These are phyloP conservation scores for Prolemur simus DNA, from an alignment of 2,113 vertebrate species.

Conservation along the genomic window DNA sequence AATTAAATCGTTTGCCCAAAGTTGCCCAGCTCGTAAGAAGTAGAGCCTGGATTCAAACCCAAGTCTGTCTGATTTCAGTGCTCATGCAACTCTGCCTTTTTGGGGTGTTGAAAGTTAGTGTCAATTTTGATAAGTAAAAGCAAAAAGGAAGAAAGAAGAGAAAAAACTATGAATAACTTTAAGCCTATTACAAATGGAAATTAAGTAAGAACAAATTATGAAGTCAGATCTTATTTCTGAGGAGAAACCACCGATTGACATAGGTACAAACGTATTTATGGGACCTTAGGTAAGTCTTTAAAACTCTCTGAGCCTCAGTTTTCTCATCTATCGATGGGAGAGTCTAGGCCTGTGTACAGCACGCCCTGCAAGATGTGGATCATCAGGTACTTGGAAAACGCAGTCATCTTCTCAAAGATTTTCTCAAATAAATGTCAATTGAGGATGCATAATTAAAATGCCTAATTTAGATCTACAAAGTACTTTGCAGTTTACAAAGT, in stretches of 20 bases:
- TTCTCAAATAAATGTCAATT: background rate
- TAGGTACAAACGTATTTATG: too few relatives aligned
- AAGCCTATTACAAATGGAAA: background rate
- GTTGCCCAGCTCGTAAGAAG: background rate
- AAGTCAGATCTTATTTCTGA: background rate
- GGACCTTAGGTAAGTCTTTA: background rate
- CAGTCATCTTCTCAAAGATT: background rate
- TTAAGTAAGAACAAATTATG: background rate
- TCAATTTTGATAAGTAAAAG: background rate
- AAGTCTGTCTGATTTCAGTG: background rate
- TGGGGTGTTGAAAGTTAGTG: background rate
- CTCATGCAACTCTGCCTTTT: background rate
- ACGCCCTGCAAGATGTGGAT: background rate
- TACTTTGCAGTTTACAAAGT: background rate
- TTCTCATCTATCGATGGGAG: background rate
- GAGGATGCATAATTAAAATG: background rate
- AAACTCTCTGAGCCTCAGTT: background rate
- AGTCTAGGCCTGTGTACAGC: background rate
- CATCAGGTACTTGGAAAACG: background rate
- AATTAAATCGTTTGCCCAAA: background rate
- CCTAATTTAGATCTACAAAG: constrained; percentile 7
- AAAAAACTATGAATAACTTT: background rate
- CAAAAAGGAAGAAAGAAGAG: background rate
- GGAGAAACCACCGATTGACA: background rate
- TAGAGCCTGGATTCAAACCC: background rate